phyloP scores from a whole-genome alignment of 2,888 invertebrate species.

The Parochlus steinenii region DNA sequence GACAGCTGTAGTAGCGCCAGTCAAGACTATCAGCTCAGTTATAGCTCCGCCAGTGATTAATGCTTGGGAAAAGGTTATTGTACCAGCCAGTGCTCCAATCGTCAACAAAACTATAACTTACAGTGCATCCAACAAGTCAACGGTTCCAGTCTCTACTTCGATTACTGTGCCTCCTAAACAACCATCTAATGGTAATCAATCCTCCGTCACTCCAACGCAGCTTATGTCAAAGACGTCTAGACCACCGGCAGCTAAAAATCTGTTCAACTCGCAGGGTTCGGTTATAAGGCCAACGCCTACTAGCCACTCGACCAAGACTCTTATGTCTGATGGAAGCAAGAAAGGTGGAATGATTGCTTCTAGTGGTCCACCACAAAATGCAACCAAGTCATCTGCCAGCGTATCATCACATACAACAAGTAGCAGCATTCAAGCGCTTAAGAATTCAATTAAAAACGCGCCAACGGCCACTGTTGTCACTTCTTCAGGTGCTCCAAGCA shows the following conservation, averaged over 20 bases:
- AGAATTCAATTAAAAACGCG: constrained; percentile 22
- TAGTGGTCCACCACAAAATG: constrained; percentile 10
- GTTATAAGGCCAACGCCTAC: constrained; percentile 7
- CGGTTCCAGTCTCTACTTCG: constrained; percentile 3
- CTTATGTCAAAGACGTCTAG: too few relatives aligned
- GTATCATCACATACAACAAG: constrained; percentile 1
- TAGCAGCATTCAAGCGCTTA: constrained; percentile 33
- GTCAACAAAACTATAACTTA: constrained; percentile 6
- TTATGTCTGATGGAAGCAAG: constrained; percentile 5
- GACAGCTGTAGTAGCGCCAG: constrained; percentile 36
- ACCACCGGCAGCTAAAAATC: constrained; percentile 9
- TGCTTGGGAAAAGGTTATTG: constrained; percentile 7
- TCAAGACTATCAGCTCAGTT: constrained; percentile 36
- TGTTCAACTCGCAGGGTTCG: background rate
- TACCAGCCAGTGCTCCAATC: constrained; percentile 1
- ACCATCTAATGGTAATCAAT: background rate
- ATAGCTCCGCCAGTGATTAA: constrained; percentile 22
- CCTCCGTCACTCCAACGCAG: constrained; percentile 10
- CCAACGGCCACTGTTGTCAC: constrained; percentile 17
- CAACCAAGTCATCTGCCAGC: constrained; percentile 5
- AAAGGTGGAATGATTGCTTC: constrained; percentile 9
- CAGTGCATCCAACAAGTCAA: constrained; percentile 9
- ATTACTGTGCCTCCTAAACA: background rate
- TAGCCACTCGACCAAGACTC: background rate
- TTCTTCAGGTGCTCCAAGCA: constrained; percentile 19